Conservation (phyloP, 2,113 vertebrate species). For the Rynchops niger region DNA sequence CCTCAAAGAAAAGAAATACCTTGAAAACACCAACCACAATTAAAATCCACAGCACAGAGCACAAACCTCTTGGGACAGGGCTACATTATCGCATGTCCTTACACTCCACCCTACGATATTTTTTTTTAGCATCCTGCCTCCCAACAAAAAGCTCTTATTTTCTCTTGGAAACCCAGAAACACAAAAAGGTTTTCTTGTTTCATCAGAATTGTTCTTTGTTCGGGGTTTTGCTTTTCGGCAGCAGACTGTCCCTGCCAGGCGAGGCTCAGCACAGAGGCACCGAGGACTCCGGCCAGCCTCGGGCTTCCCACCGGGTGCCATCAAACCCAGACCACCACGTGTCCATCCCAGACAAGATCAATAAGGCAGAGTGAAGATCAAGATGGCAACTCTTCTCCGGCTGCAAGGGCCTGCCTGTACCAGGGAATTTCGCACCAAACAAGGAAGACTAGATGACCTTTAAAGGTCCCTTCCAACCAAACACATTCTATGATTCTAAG, state of each 20-base stretch:
- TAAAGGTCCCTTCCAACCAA: no score
- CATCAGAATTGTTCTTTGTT: not conserved
- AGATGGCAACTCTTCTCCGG: accelerated
- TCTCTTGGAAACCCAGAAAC: not conserved
- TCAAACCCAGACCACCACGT: not conserved
- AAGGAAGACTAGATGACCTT: not conserved
- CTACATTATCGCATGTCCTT: not conserved
- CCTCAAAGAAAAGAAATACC: not conserved
- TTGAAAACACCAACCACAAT: not conserved
- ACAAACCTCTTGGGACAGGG: not conserved
- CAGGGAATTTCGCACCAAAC: no score
- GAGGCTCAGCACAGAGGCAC: not conserved
- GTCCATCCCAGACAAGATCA: not conserved
- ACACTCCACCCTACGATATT: not conserved
- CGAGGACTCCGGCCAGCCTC: accelerated
- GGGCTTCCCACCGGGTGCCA: not conserved
- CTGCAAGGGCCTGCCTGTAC: no score
- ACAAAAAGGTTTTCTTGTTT: not conserved
- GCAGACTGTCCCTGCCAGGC: not conserved
- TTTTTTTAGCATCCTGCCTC: not conserved
- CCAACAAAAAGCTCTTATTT: not conserved
- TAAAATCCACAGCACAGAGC: accelerated
- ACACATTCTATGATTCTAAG: no score
- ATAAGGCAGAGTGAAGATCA: not conserved
- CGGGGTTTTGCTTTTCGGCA: not conserved